Evolutionary conservation across 2,113 vertebrate species (phyloP).

Genomic region (Lonchura striata): DNA sequence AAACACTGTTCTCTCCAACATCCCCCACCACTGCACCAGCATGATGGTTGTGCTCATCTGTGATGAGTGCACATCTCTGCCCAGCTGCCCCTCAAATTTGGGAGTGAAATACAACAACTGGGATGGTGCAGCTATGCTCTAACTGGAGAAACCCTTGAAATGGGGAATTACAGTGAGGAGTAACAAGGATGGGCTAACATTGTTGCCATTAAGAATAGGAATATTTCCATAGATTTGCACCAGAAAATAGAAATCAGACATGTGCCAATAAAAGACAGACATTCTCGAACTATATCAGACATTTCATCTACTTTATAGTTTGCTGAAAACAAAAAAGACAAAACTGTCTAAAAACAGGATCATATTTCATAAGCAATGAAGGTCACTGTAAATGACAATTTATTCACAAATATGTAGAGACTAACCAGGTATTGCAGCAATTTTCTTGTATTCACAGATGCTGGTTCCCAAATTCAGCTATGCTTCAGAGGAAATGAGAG

Average conservation of each 20-base stretch:
- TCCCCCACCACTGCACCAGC: rapidly evolving
- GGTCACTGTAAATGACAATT: not conserved
- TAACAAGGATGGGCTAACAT: not conserved
- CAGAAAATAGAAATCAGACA: not conserved
- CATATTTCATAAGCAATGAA: not conserved
- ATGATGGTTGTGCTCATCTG: rapidly evolving
- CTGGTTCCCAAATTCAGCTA: conserved; percentile 30
- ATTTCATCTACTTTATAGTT: not conserved
- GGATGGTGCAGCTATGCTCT: not conserved
- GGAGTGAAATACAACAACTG: not conserved
- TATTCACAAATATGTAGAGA: not conserved
- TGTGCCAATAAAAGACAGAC: not conserved
- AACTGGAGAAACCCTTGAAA: not conserved
- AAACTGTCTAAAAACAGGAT: not conserved
- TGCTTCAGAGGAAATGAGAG: conserved; percentile 25
- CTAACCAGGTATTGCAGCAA: not conserved
- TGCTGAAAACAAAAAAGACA: not conserved
- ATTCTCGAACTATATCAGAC: not conserved
- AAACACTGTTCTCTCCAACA: not conserved
- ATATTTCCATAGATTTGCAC: not conserved
- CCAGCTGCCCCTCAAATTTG: not conserved
- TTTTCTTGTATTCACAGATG: conserved; percentile 10
- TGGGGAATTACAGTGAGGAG: not conserved
- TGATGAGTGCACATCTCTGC: rapidly evolving
- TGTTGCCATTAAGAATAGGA: not conserved